Evolutionary conservation across 2,113 vertebrate genomes (phyloP).

Genomic region (Pangasianodon hypophthalmus): DNA sequence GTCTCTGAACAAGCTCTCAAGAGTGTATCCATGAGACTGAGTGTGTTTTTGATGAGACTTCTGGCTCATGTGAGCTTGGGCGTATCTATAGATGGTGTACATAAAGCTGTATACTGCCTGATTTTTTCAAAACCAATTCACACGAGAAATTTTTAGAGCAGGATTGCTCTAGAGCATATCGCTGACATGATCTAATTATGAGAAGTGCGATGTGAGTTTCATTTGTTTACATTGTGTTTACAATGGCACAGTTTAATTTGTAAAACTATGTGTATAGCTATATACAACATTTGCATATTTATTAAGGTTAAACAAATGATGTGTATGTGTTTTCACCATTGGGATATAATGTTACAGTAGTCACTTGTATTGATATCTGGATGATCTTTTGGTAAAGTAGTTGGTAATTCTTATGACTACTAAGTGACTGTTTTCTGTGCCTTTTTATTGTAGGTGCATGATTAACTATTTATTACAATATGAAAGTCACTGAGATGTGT

Average conservation of each 20-base stretch:
- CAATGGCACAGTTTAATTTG: conserved; percentile 95
- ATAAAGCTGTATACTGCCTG: conserved; percentile 87
- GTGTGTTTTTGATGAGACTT: conserved; percentile 35
- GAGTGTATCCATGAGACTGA: background rate
- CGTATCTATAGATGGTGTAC: conserved; percentile 76
- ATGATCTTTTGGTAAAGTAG: conserved; percentile 94
- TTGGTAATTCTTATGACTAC: conserved; percentile 98
- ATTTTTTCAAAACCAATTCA: conserved; percentile 75
- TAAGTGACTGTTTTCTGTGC: conserved; percentile 99
- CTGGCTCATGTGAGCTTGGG: conserved; percentile 22
- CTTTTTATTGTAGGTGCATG: conserved; percentile 98
- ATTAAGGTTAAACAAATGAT: conserved; percentile 93
- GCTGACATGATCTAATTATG: conserved; percentile 75
- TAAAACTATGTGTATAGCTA: conserved; percentile 75
- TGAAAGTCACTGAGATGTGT: conserved; percentile 95
- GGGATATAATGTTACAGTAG: conserved; percentile 97
- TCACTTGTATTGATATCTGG: conserved; percentile 91
- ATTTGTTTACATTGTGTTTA: conserved; percentile 99
- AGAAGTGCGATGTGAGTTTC: conserved; percentile 82
- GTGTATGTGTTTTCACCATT: conserved; percentile 98
- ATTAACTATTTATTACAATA: conserved; percentile 97
- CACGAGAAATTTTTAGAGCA: conserved; percentile 73
- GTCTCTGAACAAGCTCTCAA: conserved; percentile 29
- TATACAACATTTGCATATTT: conserved; percentile 92
- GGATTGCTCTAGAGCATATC: conserved; percentile 60